Percentiles rank a stretch among this genome's conserved stretches.
Evolutionary conservation across 2,888 invertebrate genomes (phyloP).

Genomic region (Melangyna quadrimaculata): DNA sequence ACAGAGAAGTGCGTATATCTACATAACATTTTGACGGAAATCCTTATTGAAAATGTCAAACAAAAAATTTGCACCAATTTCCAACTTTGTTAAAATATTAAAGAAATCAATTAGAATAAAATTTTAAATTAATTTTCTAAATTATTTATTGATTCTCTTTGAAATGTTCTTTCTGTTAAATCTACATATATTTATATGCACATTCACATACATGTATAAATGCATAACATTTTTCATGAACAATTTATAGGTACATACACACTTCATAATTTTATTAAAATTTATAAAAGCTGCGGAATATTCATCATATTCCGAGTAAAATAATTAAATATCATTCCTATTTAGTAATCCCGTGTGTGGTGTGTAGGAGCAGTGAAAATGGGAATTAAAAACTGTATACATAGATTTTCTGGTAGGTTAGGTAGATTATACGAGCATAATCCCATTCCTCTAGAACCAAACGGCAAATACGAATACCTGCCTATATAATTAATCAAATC

Average conservation of each 20-base stretch:
- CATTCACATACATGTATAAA: background rate
- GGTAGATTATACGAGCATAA: background rate
- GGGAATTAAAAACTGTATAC: background rate
- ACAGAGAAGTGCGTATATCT: too few species aligned
- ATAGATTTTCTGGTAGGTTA: background rate
- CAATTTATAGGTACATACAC: too few species aligned
- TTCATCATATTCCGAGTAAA: background rate
- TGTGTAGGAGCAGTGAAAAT: background rate
- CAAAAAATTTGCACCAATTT: too few species aligned
- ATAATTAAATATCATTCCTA: background rate
- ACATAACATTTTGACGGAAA: too few species aligned
- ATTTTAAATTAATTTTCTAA: background rate
- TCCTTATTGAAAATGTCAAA: too few species aligned
- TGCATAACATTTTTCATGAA: background rate
- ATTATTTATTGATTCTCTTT: background rate
- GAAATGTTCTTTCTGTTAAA: background rate
- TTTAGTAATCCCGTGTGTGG: background rate
- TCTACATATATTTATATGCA: background rate
- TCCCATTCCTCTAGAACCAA: background rate
- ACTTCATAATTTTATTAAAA: background rate
- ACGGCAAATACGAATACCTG: too few species aligned
- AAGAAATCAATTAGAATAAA: background rate
- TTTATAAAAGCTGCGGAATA: background rate
- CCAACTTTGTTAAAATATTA: too few species aligned
- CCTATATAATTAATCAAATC: constrained; percentile 21